Conservation (phyloP, 2,797 vertebrate species). For the Danio tinwini region DNA sequence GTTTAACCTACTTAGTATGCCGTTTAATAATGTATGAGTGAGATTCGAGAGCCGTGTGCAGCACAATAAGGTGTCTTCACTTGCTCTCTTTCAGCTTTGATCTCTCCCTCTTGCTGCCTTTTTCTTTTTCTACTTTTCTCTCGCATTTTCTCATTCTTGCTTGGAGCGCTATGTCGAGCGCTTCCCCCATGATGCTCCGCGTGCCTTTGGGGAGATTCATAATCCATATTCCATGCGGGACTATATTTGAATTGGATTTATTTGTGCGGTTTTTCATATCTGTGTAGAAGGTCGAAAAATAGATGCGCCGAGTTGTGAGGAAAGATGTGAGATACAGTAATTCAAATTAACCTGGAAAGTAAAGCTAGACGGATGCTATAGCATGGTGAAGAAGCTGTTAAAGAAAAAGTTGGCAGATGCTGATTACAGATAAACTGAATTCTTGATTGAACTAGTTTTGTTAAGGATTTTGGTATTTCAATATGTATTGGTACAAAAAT, state of each 20-base stretch:
- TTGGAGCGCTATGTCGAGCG: slow-evolving; percentile 24
- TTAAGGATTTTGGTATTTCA: too few species aligned
- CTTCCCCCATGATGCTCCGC: slow-evolving; percentile 23
- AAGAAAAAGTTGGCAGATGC: too few species aligned
- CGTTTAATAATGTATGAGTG: slow-evolving; percentile 62
- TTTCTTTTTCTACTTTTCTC: slow-evolving; percentile 15
- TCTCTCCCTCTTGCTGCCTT: slow-evolving; percentile 39
- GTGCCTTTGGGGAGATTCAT: slow-evolving; percentile 52
- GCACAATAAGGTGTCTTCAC: slow-evolving; percentile 55
- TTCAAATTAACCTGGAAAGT: slow-evolving; percentile 42
- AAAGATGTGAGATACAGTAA: slow-evolving; percentile 49
- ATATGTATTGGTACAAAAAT: too few species aligned
- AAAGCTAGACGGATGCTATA: slow-evolving; percentile 31
- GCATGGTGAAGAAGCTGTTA: slow-evolving; percentile 4
- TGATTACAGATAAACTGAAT: neutral
- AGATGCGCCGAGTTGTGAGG: slow-evolving; percentile 42
- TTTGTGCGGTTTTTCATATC: slow-evolving; percentile 40
- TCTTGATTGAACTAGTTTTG: too few species aligned
- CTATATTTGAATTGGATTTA: slow-evolving; percentile 50
- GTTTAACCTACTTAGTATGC: slow-evolving; percentile 61
- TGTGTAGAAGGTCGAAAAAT: slow-evolving; percentile 30
- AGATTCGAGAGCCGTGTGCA: slow-evolving; percentile 49
- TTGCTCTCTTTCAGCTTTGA: slow-evolving; percentile 13
- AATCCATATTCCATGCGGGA: slow-evolving; percentile 42
- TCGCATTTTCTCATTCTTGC: neutral